These are phyloP conservation scores for Patella caerulea DNA, from an alignment of 2,888 invertebrate species.

Conservation along the genomic window DNA sequence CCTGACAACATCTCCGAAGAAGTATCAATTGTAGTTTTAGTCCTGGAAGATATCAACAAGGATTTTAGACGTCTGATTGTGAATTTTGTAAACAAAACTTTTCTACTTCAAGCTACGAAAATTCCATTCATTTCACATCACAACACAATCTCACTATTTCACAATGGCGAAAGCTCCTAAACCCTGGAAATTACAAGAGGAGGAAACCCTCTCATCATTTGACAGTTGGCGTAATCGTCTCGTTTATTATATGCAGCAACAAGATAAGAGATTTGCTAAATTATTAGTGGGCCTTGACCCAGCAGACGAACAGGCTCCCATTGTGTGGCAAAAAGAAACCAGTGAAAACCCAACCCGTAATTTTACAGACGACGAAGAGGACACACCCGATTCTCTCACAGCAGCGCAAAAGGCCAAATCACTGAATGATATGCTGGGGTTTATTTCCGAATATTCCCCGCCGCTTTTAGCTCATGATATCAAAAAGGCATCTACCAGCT, in stretches of 20 bases:
- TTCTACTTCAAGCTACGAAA: too few relatives aligned
- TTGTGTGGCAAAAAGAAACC: not conserved
- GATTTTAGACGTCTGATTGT: too few relatives aligned
- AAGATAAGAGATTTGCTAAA: not conserved
- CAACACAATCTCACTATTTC: too few relatives aligned
- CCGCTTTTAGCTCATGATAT: too few relatives aligned
- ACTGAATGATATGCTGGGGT: not conserved
- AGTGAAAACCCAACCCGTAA: not conserved
- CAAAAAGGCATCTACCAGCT: conserved; percentile 24
- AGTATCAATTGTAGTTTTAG: too few relatives aligned
- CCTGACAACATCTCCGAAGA: too few relatives aligned
- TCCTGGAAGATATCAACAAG: too few relatives aligned
- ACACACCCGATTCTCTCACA: not conserved
- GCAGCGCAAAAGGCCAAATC: not conserved
- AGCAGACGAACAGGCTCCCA: not conserved
- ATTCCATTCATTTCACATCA: too few relatives aligned
- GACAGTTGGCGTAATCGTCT: not conserved
- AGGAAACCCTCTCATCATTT: not conserved
- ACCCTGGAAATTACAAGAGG: not conserved
- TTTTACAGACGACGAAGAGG: not conserved
- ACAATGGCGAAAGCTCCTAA: not conserved
- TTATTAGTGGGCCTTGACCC: conserved; percentile 1
- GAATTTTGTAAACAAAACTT: too few relatives aligned
- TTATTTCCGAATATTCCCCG: not conserved
- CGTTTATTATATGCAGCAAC: not conserved